Evolutionary conservation across 2,888 invertebrate genomes (phyloP), one percentile per base, ranked within the genome.

Genomic region (Himalopsyche anomala): DNA sequence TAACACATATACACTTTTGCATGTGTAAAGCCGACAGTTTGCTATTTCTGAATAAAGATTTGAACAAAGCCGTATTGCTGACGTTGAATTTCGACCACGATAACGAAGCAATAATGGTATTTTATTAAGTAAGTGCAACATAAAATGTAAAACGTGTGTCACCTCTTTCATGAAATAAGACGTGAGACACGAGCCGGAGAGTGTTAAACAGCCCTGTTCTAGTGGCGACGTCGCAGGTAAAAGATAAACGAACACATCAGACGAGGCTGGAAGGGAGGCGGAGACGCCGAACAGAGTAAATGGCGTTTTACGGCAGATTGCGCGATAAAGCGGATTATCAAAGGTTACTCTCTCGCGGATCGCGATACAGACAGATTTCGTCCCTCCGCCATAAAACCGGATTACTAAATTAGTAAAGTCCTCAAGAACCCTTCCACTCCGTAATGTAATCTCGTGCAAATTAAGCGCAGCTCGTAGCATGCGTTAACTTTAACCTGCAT

Each of bases 261-360:
- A 69, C 69, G 84, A 56, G 83, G 19, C 84, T 15, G 15, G 4
- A 12, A 51, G 51, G 56, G 74, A 42, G 82, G 85, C 74, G 9
- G 45, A 45, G 84, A 42, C 87, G 85, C 86, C 84, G 86, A 74
- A 87, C 87, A 87, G 85, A 87, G 87, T 87, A 87, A 87, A 87
- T 86, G 86, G 85, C 86, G 84, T 86, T 87, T 87, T 87, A 87
- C 86, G 86, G 87, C 86, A 87, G 87, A 87, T 87, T 87, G 86
- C 85, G 45, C 86, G 85, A 87, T 87, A 87, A 87, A 87, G 87
- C 83, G 87, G 87, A 87, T 87, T 86, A 85, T 86, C 83, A 83
- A 85, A 79, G 86, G 86, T 87, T 85, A 84, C 85, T 55, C 85
- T 69, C 85, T 84, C 84, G 82, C 81, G 83, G 80, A 55, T 51